Evolutionary conservation across 2,113 vertebrate genomes (phyloP), one percentile per base, ranked within the genome.

Genomic region (Zosterops borbonicus): DNA sequence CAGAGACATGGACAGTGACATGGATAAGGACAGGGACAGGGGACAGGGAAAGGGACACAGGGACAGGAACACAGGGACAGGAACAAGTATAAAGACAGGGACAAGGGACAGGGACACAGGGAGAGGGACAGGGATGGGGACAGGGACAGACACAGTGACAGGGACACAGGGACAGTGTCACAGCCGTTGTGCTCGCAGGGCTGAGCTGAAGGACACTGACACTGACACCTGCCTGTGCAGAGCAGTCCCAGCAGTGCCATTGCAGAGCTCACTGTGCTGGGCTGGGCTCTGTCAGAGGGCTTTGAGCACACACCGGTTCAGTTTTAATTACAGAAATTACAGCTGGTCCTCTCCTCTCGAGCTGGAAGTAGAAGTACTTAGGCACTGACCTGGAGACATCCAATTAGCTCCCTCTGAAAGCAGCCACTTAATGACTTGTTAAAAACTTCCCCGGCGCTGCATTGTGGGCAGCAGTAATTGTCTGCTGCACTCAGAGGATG

Each of bases 401-500:
- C 75, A 90, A 92, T 91, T 96, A 90, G 59, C 78, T 65, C n/a
- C n/a, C 55, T 71, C 93, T 89, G 84, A 94, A 68, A 94, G 56
- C 24, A 52, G 17, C 31, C 81, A 31, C 69, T n/a, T 75, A 96
- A 95, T 84, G 80, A 89, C 90, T 87, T 33, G 77, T 50, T 83
- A 89, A 87, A 88, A 78, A 63, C 92, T 84, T 91, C 74, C 47
- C 47, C 16, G 81, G 37, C 31, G 73, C 84, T 44, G 60, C 47
- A 2, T 24, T 89, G 84, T 71, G 81, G 92, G 60, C 84, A 84
- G 77, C 19, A 31, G 10, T 25, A 37, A 86, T 58, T 47, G 15
- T 37, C 73, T n/a, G 25, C 71, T 86, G 76, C 73, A 62, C 58
- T 86, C 64, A 74, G 83, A 75, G 39, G 4, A 22, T 50, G 69